Base-by-base conservation (phyloP, 2,888 invertebrate genomes). In the Acanthacorydalis orientalis region DNA sequence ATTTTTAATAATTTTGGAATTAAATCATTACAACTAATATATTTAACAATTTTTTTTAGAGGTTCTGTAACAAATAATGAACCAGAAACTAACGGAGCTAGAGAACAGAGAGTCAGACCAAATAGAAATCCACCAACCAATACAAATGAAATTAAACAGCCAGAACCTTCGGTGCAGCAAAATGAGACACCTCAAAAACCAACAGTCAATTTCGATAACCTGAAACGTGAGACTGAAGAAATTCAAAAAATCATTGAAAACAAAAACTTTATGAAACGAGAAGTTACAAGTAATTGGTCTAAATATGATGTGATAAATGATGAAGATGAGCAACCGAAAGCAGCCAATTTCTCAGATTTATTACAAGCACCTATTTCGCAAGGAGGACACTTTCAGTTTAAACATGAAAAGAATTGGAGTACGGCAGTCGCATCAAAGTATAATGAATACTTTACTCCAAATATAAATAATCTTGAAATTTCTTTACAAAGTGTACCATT, bases 401-500 rank as follows among this genome's bases (percentile, higher is more conserved):
- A 66, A 31, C 62, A 64, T 0, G 72, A 71, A 49, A 67, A 67
- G 51, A 60, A 61, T 45, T 71, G 70, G 70, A 59, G 57, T 14
- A 57, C 60, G 1, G 62, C 64, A 7, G 51, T 57, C n/a, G 52
- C 59, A 6, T 53, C 62, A 1, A 58, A 63, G 31, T 59, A 56
- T 12, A 64, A 61, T 32, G 60, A 65, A 40, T 67, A 65, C 49
- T 71, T 72, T 32, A 65, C 64, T 0, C 53, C 70, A 1, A 64
- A 72, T 53, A 55, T 69, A 1, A 60, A 61, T 15, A 54, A 61
- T 2, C 55, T 72, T 1, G 64, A 64, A 31, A 57, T 57, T 15
- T 66, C 67, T 1, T 55, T 70, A n/a, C 58, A 61, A 48, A 65
- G 68, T n/a, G 64, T 70, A 51, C 69, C 70, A 0, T 70, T 67